Percentiles rank a stretch among this genome's conserved stretches.
Conservation (phyloP, 2,113 vertebrate species). For the Solea solea region DNA sequence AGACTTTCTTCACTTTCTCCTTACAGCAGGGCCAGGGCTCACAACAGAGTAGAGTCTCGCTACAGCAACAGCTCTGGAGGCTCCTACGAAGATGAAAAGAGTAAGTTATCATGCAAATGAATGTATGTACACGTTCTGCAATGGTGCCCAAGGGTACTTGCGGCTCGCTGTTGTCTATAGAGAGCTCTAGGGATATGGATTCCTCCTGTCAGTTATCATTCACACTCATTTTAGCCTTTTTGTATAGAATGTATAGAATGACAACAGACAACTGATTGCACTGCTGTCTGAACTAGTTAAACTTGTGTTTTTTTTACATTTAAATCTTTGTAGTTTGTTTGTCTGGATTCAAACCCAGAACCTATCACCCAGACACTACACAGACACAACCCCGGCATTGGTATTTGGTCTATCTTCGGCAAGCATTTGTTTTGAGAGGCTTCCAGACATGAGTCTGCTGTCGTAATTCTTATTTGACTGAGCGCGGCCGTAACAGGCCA, state of each 20-base stretch:
- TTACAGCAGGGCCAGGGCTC: conserved; percentile 85
- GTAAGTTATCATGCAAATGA: conserved; percentile 79
- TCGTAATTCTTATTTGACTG: conserved; percentile 18
- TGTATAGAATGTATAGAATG: conserved; percentile 3
- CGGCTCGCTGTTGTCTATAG: conserved; percentile 16
- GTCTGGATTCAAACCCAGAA: not conserved
- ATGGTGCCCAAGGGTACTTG: conserved; percentile 2
- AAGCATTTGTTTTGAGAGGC: not conserved
- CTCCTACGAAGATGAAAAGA: conserved; percentile 97
- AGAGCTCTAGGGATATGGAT: conserved; percentile 26
- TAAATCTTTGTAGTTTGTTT: not conserved
- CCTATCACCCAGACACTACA: conserved; percentile 8
- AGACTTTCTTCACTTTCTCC: too few species aligned
- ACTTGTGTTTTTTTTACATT: not conserved
- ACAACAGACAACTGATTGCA: not conserved
- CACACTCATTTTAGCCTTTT: not conserved
- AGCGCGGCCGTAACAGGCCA: not conserved
- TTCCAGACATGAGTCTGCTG: conserved; percentile 5
- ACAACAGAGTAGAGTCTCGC: conserved; percentile 96
- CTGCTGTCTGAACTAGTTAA: not conserved
- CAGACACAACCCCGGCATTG: not conserved
- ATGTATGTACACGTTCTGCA: not conserved
- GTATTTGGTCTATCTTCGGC: conserved; percentile 13
- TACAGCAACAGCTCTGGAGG: conserved; percentile 99
- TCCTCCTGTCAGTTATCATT: conserved; percentile 27